Base-by-base conservation (phyloP, 2,888 invertebrate genomes). In the Drosophila barbarae region DNA sequence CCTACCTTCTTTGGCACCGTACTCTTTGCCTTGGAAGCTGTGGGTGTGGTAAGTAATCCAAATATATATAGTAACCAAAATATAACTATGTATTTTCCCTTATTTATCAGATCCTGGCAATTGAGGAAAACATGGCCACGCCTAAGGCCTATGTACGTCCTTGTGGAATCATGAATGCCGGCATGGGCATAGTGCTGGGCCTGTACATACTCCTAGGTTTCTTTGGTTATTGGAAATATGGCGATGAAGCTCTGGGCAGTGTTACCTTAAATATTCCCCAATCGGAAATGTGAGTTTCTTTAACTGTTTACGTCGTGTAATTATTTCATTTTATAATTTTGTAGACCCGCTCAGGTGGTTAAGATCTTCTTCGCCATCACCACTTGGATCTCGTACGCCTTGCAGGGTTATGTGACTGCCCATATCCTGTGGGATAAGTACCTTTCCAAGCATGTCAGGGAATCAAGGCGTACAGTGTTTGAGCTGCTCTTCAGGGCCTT, bases 331-430 rank as follows among this genome's bases (percentile, higher is more conserved):
- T 6, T 7, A 2, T 42, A 2, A 7, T 6, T 6, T 41, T 66
- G 1, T 54, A 88, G 95, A 18, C 91, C 94, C 80, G 95, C 95
- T 0, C 95, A 95, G 86, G 92, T 93, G n/a, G 94, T 95, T 0
- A 95, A 96, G 86, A 77, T 95, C 32, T 94, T 95, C 93, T 95
- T 96, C 61, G 95, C 95, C 0, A 90, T 95, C 0, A 95, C 95
- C 18, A 96, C 98, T 49, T 97, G 98, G 91, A 93, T 98, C 79
- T 96, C 98, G 0, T 99, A 98, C 90, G 95, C 96, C 35, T 91
- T 99, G n/a, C 98, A 99, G 89, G 98, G 99, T 89, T 99, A 98
- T 90, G 99, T 99, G 5, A 98, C 99, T 0, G 95, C 98, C 92
- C 95, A 96, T 83, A 97, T 99, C 65, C 94, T 98, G 73, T 98